A percentile compares a stretch with the other conserved stretches of the same genome.
These are phyloP conservation scores for Drosophila paranaensis DNA, from an alignment of 2,888 invertebrate species.

Conservation along the genomic window DNA sequence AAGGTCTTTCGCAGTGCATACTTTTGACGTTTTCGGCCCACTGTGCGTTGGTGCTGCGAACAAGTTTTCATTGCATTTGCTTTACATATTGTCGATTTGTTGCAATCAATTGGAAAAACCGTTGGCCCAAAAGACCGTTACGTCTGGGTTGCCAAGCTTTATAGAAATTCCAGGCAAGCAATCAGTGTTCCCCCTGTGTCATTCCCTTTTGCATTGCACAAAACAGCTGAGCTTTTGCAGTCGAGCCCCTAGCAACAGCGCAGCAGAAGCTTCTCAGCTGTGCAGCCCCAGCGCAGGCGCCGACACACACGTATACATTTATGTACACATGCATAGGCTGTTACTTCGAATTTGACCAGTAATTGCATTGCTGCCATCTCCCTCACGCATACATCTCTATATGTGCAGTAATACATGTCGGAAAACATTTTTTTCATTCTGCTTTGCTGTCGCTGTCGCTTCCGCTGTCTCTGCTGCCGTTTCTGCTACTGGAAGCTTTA, in stretches of 20 bases:
- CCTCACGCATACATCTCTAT: slow-evolving; percentile 42
- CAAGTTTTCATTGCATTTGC: slow-evolving; percentile 41
- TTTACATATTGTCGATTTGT: slow-evolving; percentile 41
- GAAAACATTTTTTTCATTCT: slow-evolving; percentile 36
- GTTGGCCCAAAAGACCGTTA: slow-evolving; percentile 33
- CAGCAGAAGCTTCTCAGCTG: slow-evolving; percentile 54
- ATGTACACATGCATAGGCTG: slow-evolving; percentile 40
- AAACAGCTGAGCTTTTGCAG: slow-evolving; percentile 63
- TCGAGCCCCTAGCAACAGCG: slow-evolving; percentile 73
- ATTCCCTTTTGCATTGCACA: slow-evolving; percentile 8
- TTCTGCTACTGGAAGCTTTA: slow-evolving; percentile 54
- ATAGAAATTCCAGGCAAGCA: slow-evolving; percentile 51
- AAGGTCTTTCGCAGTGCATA: slow-evolving; percentile 42
- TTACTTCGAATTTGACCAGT: slow-evolving; percentile 63
- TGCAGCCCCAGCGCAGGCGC: slow-evolving; percentile 56
- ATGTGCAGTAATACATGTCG: slow-evolving; percentile 50
- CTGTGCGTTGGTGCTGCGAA: slow-evolving; percentile 17
- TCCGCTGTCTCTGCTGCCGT: slow-evolving; percentile 15
- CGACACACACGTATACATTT: slow-evolving; percentile 8
- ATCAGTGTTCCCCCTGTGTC: not conserved
- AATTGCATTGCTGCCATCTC: slow-evolving; percentile 75
- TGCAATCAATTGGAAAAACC: slow-evolving; percentile 60
- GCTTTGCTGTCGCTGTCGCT: slow-evolving; percentile 23
- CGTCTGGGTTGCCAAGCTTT: slow-evolving; percentile 52
- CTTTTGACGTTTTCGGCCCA: slow-evolving; percentile 4